Percentiles rank a stretch among this genome's conserved stretches.
Evolutionary conservation across 2,113 vertebrate species (phyloP).

Genomic region (Hyperopisus bebe): DNA sequence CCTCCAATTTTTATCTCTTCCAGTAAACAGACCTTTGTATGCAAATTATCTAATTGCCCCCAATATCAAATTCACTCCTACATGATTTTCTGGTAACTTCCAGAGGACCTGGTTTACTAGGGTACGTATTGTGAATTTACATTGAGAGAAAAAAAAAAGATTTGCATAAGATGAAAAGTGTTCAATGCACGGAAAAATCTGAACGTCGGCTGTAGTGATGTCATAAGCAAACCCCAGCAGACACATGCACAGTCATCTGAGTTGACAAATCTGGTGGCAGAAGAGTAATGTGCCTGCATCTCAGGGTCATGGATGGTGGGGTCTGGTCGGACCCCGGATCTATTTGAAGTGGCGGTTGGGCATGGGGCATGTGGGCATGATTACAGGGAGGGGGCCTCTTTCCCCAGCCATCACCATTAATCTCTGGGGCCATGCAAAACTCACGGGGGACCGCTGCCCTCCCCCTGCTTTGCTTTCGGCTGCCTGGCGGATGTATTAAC

Average conservation of each 20-base stretch:
- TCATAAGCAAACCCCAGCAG: neutral
- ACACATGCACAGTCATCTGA: neutral
- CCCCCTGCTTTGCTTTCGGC: neutral
- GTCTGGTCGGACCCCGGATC: conserved; percentile 17
- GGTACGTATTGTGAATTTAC: neutral
- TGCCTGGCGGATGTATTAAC: neutral
- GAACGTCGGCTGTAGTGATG: neutral
- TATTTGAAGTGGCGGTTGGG: conserved; percentile 29
- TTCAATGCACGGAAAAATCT: neutral
- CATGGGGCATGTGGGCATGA: conserved; percentile 29
- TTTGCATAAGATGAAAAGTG: neutral
- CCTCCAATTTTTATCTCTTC: neutral
- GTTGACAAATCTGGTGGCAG: neutral
- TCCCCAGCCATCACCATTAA: neutral
- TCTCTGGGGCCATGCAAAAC: neutral
- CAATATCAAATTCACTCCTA: neutral
- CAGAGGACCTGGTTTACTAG: neutral
- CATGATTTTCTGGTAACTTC: neutral
- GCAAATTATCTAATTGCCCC: neutral
- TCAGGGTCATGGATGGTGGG: neutral
- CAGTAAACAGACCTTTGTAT: neutral
- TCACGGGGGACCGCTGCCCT: too few species aligned
- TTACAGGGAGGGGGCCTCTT: conserved; percentile 23
- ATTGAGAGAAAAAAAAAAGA: neutral
- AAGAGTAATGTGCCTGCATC: neutral